Base-by-base conservation (phyloP, 2,113 vertebrate genomes). In the Megatriorchis doriae region DNA sequence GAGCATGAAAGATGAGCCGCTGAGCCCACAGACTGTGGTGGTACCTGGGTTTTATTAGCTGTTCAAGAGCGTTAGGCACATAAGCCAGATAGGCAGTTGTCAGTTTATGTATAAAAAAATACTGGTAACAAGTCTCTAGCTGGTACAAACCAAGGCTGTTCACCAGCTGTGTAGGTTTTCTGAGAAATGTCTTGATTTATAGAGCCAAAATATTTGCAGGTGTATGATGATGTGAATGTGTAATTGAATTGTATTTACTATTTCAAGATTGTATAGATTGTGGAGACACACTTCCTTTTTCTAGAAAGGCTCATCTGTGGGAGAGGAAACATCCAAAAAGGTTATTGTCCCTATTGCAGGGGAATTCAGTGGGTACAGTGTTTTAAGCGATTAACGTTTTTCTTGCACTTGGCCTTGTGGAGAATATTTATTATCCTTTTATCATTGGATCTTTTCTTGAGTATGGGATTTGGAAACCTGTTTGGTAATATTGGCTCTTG, bases 1-100 rank as follows among this genome's bases (percentile, higher is more conserved):
- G 36, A 55, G 62, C 26, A 3, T 17, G 21, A 5, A 68, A 63
- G 63, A 34, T 0, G 2, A 56, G 42, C 31, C 0, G 2, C 9
- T 29, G 55, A 43, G 5, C 31, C 27, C 10, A 2, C 42, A 23
- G 68, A 5, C 36, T 29, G 22, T 5, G 58, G 11, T 21, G 27
- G 38, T 45, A 16, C 29, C 25, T 23, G 19, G 23, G 6, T 23
- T 58, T 58, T 17, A 0, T 58, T 7, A 14, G 43, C 29, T n/a
- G n/a, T 40, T 40, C 3, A 7, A 18, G 36, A 34, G 26, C 1
- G 1, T 45, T 34, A 31, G 50, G 15, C 11, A 3, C 7, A 1
- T 19, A 21, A 79, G 45, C 12, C 58, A n/a, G 36, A 2, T 1
- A 1, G 50, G 9, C 8, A 19, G 52, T 21, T 66, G 45, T 40